Conservation (phyloP, 2,888 invertebrate genomes). For the Vannuccia rotundouncinata region DNA sequence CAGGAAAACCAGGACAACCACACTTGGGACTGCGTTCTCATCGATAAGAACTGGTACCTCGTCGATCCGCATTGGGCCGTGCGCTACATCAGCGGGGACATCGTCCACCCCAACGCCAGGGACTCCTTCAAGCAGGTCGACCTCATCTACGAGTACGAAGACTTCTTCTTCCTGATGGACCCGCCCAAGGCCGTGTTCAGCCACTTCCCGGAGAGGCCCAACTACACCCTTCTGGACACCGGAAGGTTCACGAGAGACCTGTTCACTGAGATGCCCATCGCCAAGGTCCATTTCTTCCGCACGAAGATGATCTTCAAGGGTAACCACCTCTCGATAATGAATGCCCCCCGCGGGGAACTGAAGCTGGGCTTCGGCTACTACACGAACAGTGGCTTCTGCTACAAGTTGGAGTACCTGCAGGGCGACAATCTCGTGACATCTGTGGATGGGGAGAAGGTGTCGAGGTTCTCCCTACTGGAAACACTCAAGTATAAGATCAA, state of each 20-base stretch:
- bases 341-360: constrained; percentile 51
- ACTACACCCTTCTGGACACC: constrained; percentile 51
- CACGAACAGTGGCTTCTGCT: background rate
- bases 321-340: constrained; percentile 51
- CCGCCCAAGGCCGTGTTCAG: constrained; percentile 63
- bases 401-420: background rate
- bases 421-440: background rate
- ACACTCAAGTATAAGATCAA: constrained; percentile 41
- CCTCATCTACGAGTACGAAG: constrained; percentile 84
- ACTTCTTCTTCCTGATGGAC: constrained; percentile 97
- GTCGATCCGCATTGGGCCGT: constrained; percentile 99
- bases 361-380: constrained; percentile 51
- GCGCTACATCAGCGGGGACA: constrained; percentile 60
- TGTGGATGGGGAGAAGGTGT: background rate
- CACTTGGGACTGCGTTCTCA: constrained; percentile 90
- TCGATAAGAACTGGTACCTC: constrained; percentile 97
- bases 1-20: constrained; percentile 61
- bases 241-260: constrained; percentile 46
- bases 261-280: constrained; percentile 55
- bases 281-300: constrained; percentile 57
- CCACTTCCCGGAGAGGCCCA: constrained; percentile 53
- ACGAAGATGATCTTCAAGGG: constrained; percentile 50
- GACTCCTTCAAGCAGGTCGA: constrained; percentile 47
- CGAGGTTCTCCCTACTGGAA: background rate
- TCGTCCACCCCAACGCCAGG: background rate